Evolutionary conservation across 2,888 invertebrate species (phyloP), one percentile per base, ranked within the genome.

Genomic region (Tetramorium bicarinatum): DNA sequence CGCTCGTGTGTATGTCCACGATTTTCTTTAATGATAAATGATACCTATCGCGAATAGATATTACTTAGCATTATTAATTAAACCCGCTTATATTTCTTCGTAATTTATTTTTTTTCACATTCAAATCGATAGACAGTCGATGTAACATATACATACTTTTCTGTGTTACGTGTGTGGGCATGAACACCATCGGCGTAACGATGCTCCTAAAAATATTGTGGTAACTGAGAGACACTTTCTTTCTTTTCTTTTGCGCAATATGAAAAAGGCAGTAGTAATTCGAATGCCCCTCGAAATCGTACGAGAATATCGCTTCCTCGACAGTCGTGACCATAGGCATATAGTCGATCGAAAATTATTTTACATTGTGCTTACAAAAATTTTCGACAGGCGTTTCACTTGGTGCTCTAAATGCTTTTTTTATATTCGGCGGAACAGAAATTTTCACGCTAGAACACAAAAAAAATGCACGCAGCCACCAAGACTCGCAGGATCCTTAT

Each of bases 31-130:
- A 85, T 64, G 72, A 29, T 84, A 82, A 87, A 25, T 49, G 86
- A 82, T 88, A 85, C 76, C 87, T 86, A 89, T 82, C 72, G 66
- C 77, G 80, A 86, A 83, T 88, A 90, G 84, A 81, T 86, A 85
- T 90, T 87, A 79, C 83, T 88, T 89, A 87, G 87, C 64, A 62
- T 86, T 88, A 89, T 87, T 87, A 83, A 86, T 87, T 90, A 90
- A 87, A 87, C 81, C 62, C 85, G 87, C 71, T 88, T 87, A 77
- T 82, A 84, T 85, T 88, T 74, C 72, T 81, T 66, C 49, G 49
- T 66, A 38, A 47, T 76, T 34, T 83, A 59, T 71, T 75, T 82
- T 74, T 83, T 62, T 79, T 77, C 81, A 66, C 83, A 87, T 82
- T 89, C 85, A 84, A 82, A 62, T 87, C 74, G 41, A 61, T 62